Evolutionary conservation across 2,797 vertebrate genomes (phyloP).

Genomic region (Capromys pilorides): DNA sequence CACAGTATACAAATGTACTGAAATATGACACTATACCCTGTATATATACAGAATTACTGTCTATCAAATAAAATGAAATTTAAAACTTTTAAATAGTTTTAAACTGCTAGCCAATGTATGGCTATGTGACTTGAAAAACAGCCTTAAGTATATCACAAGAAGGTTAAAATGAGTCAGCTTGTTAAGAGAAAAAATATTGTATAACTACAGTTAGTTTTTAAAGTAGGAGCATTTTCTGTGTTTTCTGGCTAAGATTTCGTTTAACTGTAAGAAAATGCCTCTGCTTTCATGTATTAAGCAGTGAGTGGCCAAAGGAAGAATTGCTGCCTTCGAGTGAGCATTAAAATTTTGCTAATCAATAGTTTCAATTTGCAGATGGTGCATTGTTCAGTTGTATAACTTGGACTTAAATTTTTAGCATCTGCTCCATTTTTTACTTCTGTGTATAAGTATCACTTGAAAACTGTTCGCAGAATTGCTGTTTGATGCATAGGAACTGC

Average conservation of each 20-base stretch:
- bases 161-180: neutral
- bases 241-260: slow-evolving; percentile 26
- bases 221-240: slow-evolving; percentile 8
- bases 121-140: neutral
- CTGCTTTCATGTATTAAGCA: slow-evolving; percentile 22
- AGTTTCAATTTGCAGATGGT: neutral
- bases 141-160: neutral
- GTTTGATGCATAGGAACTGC: neutral
- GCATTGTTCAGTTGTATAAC: neutral
- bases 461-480: neutral
- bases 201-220: neutral
- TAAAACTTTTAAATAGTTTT: slow-evolving; percentile 7
- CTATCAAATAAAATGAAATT: neutral
- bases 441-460: neutral
- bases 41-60: neutral
- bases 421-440: neutral
- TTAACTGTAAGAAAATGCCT: neutral
- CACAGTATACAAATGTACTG: neutral
- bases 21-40: neutral
- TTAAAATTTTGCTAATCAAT: neutral
- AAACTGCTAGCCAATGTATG: neutral
- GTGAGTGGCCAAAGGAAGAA: neutral
- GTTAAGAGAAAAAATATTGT: slow-evolving; percentile 5
- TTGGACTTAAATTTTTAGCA: slow-evolving; percentile 11
- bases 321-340: neutral